Evolutionary conservation across 2,113 vertebrate genomes (phyloP).

Genomic region (Mirza zaza): DNA sequence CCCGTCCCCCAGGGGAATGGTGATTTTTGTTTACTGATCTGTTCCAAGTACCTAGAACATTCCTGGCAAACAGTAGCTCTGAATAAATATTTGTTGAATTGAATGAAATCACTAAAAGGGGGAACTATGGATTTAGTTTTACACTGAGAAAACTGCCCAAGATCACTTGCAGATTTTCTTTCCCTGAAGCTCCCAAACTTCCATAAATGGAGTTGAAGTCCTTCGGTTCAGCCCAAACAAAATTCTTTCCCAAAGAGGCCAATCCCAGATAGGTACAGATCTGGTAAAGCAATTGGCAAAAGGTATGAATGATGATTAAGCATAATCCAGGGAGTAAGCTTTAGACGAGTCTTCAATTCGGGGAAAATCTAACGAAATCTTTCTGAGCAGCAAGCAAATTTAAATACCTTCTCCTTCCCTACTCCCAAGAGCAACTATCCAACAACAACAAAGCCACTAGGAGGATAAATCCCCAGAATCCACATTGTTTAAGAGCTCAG

Average conservation of each 20-base stretch:
- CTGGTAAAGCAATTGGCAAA: background rate
- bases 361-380: background rate
- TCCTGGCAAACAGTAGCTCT: background rate
- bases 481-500: background rate
- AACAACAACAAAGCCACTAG: background rate
- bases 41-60: slow-evolving; percentile 21
- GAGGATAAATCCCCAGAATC: background rate
- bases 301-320: background rate
- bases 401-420: background rate
- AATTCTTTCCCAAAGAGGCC: background rate
- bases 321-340: background rate
- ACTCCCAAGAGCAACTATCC: background rate
- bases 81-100: background rate
- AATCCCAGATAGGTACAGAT: background rate
- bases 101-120: background rate
- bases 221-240: background rate
- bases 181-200: background rate
- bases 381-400: background rate
- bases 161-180: background rate
- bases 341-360: background rate
- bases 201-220: background rate
- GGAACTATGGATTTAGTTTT: background rate
- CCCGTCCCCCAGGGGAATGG: background rate
- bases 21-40: background rate
- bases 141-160: background rate